Evolutionary conservation across 2,113 vertebrate species (phyloP), one percentile per base, ranked within the genome.

Genomic region (Heterotis niloticus): DNA sequence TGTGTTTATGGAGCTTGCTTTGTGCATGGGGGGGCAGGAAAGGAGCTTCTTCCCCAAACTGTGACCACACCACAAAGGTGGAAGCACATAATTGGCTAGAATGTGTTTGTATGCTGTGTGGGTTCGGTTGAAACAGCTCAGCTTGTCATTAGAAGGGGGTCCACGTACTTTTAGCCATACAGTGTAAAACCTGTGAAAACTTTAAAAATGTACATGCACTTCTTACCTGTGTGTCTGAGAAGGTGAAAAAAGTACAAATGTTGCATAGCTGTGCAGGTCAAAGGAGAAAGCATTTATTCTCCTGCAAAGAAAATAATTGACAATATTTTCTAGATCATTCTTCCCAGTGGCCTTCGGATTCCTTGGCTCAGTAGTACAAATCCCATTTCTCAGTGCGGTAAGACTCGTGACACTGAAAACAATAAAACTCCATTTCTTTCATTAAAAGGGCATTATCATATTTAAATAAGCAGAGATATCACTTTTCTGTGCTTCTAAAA

Each of bases 341-440:
- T 94, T 97, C 79, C 95, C 96, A 0, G 84, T 95, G 77, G 94
- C 74, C 23, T 90, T 94, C 10, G 92, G 91, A 76, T 95, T 96
- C 80, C 78, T 96, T 79, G 88, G 92, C 64, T 88, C 89, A 0
- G n/a, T 90, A 64, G 76, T 79, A 2, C 94, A 93, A 82, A 90
- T 95, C 80, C 94, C 96, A 0, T 77, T 93, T 81, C 90, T 97
- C 80, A 91, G 79, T 68, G 75, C 74, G 85, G 96, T 96, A 87
- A 94, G 91, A 85, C 62, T 60, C 10, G 10, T 18, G 34, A 71
- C 29, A 69, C 26, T 79, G 23, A 44, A 59, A 18, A 11, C 44
- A 26, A 64, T 24, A 59, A 79, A 29, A n/a, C 51, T 79, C 28
- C 59, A 62, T 64, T n/a, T n/a, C n/a, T 62, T 20, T 62, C 2